A percentile compares a stretch with the other conserved stretches of the same genome.
These are phyloP conservation scores for Apamea sordens DNA, from an alignment of 2,888 invertebrate species.

Conservation along the genomic window DNA sequence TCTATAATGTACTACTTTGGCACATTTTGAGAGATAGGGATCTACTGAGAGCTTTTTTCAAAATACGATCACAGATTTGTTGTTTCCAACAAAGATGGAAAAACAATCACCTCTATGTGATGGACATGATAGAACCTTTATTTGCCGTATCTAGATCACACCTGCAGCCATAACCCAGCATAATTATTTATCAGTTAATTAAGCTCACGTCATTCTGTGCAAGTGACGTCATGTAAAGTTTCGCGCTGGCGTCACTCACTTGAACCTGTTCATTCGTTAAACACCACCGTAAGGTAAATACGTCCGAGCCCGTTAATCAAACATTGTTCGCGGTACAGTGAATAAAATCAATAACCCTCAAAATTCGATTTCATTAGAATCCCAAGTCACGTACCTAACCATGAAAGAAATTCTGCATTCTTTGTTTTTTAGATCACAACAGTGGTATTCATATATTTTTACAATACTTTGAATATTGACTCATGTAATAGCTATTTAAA, in stretches of 20 bases:
- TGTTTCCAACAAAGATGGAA: not conserved
- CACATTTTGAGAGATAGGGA: not conserved
- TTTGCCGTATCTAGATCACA: not conserved
- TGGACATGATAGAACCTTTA: not conserved
- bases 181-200: constrained; percentile 27
- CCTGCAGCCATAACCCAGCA: not conserved
- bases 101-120: not conserved
- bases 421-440: constrained; percentile 15
- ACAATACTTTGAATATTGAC: not conserved
- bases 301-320: constrained; percentile 16
- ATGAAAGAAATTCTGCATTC: constrained; percentile 1
- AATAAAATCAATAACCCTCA: constrained; percentile 34
- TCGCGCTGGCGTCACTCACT: not conserved
- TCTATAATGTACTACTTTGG: not conserved
- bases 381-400: constrained; percentile 14
- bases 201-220: constrained; percentile 14
- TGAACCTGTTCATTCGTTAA: constrained; percentile 6
- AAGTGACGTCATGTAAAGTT: constrained; percentile 30
- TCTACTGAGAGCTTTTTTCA: not conserved
- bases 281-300: not conserved
- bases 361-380: constrained; percentile 20
- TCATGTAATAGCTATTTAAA: not conserved
- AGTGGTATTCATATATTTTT: not conserved
- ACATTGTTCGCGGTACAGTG: constrained; percentile 12
- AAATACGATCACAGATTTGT: not conserved